These are phyloP conservation scores for Epinotia bilunana DNA, from an alignment of 2,888 invertebrate species.

Conservation along the genomic window DNA sequence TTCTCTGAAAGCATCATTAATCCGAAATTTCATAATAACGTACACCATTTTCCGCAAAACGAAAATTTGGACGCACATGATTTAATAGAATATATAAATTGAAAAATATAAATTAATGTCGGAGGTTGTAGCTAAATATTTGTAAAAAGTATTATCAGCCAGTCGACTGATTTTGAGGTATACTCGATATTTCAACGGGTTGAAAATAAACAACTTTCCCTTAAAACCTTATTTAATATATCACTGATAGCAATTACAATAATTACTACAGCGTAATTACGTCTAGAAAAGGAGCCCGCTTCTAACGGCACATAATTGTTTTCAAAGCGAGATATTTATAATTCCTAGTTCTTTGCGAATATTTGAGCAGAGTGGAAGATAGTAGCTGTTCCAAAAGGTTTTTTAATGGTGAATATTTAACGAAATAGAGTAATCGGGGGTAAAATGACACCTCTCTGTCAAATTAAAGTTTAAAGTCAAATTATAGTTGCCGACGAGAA, in stretches of 20 bases:
- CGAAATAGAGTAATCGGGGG: slow-evolving; percentile 9
- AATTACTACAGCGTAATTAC: slow-evolving; percentile 79
- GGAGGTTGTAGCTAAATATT: too few species aligned
- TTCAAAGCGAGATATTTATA: slow-evolving; percentile 73
- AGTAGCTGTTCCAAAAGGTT: slow-evolving; percentile 36
- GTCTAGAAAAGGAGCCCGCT: slow-evolving; percentile 67
- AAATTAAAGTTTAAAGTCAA: background rate
- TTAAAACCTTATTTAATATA: slow-evolving; percentile 75
- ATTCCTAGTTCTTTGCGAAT: slow-evolving; percentile 59
- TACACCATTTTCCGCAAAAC: too few species aligned
- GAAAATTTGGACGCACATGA: too few species aligned
- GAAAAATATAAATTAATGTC: too few species aligned
- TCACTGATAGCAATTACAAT: slow-evolving; percentile 78
- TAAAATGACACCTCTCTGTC: background rate
- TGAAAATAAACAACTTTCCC: slow-evolving; percentile 48
- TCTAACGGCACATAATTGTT: slow-evolving; percentile 75
- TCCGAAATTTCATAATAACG: too few species aligned
- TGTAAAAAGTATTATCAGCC: too few species aligned
- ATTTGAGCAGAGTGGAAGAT: slow-evolving; percentile 45
- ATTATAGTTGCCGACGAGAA: background rate
- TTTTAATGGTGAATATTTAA: slow-evolving; percentile 26
- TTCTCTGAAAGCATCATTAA: too few species aligned
- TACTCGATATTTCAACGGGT: background rate
- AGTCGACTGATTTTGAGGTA: too few species aligned
- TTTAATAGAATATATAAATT: too few species aligned